Percentiles rank a stretch among this genome's conserved stretches.
Evolutionary conservation across 92 coral and sea anemone genomes (phyloP).

Genomic region (Epizoanthus scotinus): DNA sequence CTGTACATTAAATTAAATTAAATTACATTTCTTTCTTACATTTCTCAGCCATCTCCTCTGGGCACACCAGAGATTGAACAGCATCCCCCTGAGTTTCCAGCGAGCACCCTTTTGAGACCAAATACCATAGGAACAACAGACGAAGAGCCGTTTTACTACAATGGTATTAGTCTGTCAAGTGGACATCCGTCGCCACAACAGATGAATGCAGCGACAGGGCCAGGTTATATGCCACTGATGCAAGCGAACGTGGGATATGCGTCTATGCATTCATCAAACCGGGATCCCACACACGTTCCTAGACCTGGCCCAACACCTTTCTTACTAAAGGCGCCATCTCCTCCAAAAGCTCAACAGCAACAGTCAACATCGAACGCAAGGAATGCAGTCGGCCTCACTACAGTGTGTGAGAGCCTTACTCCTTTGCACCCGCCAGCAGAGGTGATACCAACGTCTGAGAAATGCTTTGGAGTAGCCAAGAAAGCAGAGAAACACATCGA

Average conservation of each 20-base stretch:
- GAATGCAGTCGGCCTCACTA: background rate
- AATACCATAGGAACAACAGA: background rate
- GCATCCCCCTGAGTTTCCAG: background rate
- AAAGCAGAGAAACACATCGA: background rate
- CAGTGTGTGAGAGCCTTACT: background rate
- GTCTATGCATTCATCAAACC: background rate
- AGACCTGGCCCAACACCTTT: background rate
- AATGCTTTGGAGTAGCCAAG: background rate
- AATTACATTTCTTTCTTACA: too few relatives aligned
- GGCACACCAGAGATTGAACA: background rate
- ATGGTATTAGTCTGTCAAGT: background rate
- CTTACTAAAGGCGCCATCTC: background rate
- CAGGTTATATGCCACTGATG: background rate
- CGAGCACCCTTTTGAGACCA: background rate
- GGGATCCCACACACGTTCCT: background rate
- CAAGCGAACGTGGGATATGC: background rate
- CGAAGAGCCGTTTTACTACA: background rate
- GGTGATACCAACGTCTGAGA: background rate
- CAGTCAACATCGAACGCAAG: background rate
- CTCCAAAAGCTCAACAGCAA: background rate
- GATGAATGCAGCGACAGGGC: too few relatives aligned
- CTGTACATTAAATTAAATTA: too few relatives aligned
- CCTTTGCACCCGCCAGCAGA: background rate
- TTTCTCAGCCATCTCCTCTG: conserved; percentile 1
- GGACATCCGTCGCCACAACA: background rate